phyloP scores from a whole-genome alignment of 2,888 invertebrate genomes.

The Anarsia innoxiella region DNA sequence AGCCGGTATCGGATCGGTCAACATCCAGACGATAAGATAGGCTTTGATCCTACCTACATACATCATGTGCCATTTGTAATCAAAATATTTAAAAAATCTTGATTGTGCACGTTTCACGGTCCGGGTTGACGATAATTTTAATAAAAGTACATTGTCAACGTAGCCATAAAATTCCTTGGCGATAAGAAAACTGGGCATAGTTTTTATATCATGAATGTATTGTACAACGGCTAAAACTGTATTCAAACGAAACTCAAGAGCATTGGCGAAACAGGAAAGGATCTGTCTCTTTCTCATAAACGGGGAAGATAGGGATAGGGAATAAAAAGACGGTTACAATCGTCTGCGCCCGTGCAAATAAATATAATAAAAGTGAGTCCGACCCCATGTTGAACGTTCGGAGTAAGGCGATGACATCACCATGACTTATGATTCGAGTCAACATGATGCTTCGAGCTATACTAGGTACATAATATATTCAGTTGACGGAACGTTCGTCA shows the following conservation, averaged over 20 bases:
- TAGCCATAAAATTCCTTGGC: slow-evolving; percentile 19
- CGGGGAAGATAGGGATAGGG: slow-evolving; percentile 44
- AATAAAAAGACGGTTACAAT: slow-evolving; percentile 59
- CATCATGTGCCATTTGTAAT: neutral
- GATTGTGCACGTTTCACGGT: slow-evolving; percentile 14
- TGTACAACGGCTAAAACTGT: slow-evolving; percentile 18
- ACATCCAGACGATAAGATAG: slow-evolving; percentile 1
- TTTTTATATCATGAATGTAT: slow-evolving; percentile 17
- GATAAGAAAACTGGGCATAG: slow-evolving; percentile 21
- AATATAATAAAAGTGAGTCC: slow-evolving; percentile 53
- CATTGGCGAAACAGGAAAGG: slow-evolving; percentile 50
- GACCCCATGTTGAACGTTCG: slow-evolving; percentile 51
- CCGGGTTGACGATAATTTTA: slow-evolving; percentile 17
- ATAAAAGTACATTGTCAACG: slow-evolving; percentile 18
- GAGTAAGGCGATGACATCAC: slow-evolving; percentile 57
- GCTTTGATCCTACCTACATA: slow-evolving; percentile 3
- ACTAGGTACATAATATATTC: slow-evolving; percentile 33
- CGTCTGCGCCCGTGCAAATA: slow-evolving; percentile 62
- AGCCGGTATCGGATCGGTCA: slow-evolving; percentile 1
- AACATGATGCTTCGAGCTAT: slow-evolving; percentile 42
- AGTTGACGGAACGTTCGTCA: slow-evolving; percentile 31
- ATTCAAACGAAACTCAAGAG: slow-evolving; percentile 45
- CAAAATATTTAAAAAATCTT: too few species aligned
- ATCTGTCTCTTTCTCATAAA: slow-evolving; percentile 36
- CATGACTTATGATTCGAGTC: slow-evolving; percentile 64